Base-by-base conservation (phyloP, 2,113 vertebrate species). In the Limnothrissa miodon region DNA sequence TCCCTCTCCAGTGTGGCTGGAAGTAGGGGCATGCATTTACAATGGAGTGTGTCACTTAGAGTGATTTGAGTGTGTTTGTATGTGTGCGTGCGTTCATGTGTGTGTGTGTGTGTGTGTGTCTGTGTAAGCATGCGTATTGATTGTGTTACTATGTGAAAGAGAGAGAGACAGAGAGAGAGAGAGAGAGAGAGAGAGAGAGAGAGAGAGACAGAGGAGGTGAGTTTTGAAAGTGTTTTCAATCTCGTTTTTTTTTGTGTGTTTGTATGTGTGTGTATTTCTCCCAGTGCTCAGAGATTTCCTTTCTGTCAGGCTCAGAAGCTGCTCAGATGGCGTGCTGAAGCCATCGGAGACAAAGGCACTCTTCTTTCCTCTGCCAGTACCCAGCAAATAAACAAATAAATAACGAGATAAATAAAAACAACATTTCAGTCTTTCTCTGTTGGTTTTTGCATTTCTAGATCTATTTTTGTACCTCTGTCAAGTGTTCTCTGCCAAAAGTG, bases 331-430 rank as follows among this genome's bases (percentile, higher is more conserved):
- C 29, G 10, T 36, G 66, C 10, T 74, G 25, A 11, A 36, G 66
- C 51, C 33, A 74, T 74, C 7, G 0, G 59, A 62, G 59, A 62
- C 59, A 62, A 74, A 74, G 66, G 36, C 10, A 74, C 33, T 74
- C 66, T 74, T 74, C 36, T 33, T 74, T 33, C 29, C 66, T 74
- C 29, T 74, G 66, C 25, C 66, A 74, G 25, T 66, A 33, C 29
- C 25, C 66, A 39, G 66, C 9, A 33, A 74, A 62, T 62, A 74
- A 74, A 17, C 29, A 74, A 36, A 74, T 33, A 74, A 13, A 74
- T 74, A 36, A 5, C 29, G 25, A 66, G 59, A 66, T 66, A 66
- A 74, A 36, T 66, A 66, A 74, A 74, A 74, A 74, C 66, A 70
- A 70, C 59, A 66, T 66, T 33, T 74, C 25, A 74, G 66, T 36